Evolutionary conservation across 37 sponge, comb jelly and placozoan species (phyloP).

Genomic region (Corticium candelabrum): DNA sequence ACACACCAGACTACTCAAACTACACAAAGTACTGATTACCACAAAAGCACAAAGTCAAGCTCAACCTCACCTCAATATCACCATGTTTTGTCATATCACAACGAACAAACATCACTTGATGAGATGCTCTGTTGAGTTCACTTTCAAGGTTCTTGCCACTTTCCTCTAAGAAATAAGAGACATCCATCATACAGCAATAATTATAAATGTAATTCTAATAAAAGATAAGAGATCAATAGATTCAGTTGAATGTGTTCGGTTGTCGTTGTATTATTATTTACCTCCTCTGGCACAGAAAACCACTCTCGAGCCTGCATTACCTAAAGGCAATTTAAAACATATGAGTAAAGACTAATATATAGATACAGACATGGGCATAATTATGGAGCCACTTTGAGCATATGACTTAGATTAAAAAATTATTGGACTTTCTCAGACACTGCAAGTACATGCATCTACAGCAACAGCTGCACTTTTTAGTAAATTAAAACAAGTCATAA

Average conservation of each 20-base stretch:
- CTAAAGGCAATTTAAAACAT: background rate
- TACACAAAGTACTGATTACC: background rate
- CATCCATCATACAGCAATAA: background rate
- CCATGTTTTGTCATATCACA: constrained; percentile 6
- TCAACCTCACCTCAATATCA: constrained; percentile 6
- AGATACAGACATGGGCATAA: too few species aligned
- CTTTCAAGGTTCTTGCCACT: background rate
- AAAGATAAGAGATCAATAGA: too few species aligned
- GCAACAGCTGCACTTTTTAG: too few species aligned
- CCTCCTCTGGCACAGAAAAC: background rate
- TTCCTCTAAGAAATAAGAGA: background rate
- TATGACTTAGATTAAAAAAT: too few species aligned
- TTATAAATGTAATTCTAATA: background rate
- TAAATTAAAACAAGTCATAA: too few species aligned
- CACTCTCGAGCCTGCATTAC: background rate
- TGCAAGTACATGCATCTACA: too few species aligned
- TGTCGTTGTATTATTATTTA: too few species aligned
- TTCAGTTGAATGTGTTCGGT: too few species aligned
- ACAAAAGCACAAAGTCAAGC: background rate
- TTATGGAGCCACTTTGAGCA: too few species aligned
- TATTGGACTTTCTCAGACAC: too few species aligned
- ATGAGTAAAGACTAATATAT: too few species aligned
- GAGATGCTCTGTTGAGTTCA: background rate
- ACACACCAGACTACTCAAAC: background rate
- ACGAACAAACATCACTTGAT: background rate